Base-by-base conservation (phyloP, 1,140 invertebrate genomes). In the Bicyclus anynana region DNA sequence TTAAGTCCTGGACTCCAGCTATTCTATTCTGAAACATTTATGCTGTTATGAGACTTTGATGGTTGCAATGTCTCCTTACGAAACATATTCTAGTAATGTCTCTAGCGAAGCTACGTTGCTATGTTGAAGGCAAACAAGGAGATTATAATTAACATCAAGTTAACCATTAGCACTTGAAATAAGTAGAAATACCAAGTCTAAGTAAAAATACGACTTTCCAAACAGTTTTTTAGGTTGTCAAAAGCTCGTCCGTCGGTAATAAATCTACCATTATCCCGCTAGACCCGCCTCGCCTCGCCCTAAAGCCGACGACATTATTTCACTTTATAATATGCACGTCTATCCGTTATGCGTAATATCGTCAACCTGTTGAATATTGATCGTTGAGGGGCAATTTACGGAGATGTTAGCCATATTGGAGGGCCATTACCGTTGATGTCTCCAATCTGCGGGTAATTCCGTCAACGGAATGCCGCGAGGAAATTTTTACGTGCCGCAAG, bases 401-500 rank as follows among this genome's bases (percentile, higher is more conserved):
- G 23, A 54, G 40, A 54, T 54, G 26, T 48, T 48, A 48, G 52
- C 52, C 38, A 44, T 42, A 54, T 44, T 27, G 40, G 27, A 27
- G 27, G 10, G 23, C 52, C 52, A 54, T 54, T 54, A 46, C 16
- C 1, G 33, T 17, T 21, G 16, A 37, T 16, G 29, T n/a, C 40
- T 44, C 18, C 38, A 42, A 53, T 44, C 38, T 44, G 38, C 51
- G 7, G 33, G 18, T 29, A 54, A 54, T 42, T 42, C 52, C 20
- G 40, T 46, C 40, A 44, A 29, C 46, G 21, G 20, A 14, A 18
- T 27, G 46, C 21, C 46, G 21, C 6, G 12, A 18, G 21, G 12
- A 21, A 27, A 48, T 26, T 40, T 40, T 40, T 16, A 16, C 0
- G 3, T 12, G 29, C 10, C 29, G 12, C 29, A 12, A 12, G 10